Evolutionary conservation across 2,113 vertebrate species (phyloP).

Genomic region (Chionodraco myersi): DNA sequence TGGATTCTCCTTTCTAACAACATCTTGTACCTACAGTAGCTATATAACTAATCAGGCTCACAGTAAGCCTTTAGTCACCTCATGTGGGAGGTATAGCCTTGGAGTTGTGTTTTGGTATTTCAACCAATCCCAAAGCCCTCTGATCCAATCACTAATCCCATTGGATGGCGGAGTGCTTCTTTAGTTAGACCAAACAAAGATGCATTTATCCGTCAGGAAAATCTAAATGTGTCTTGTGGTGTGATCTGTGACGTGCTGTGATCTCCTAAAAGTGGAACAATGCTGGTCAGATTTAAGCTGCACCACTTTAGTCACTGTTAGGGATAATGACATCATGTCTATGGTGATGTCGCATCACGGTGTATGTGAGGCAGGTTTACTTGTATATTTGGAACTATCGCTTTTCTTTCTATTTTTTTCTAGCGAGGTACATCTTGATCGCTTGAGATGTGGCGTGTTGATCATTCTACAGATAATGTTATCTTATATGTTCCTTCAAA

Average conservation of each 20-base stretch:
- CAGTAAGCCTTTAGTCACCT: slow-evolving; percentile 77
- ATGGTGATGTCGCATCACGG: background rate
- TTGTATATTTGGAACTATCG: background rate
- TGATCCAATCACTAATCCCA: slow-evolving; percentile 18
- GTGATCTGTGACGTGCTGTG: slow-evolving; percentile 55
- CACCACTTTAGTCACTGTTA: slow-evolving; percentile 8
- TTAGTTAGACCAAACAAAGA: slow-evolving; percentile 23
- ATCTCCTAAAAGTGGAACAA: slow-evolving; percentile 22
- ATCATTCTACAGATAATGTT: background rate
- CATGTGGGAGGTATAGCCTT: slow-evolving; percentile 67
- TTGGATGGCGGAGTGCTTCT: slow-evolving; percentile 43
- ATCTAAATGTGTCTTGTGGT: slow-evolving; percentile 48
- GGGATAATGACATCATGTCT: slow-evolving; percentile 11
- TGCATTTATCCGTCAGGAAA: slow-evolving; percentile 18
- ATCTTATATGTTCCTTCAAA: no score
- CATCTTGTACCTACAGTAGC: slow-evolving; percentile 67
- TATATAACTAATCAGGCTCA: slow-evolving; percentile 85
- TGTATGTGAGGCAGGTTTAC: background rate
- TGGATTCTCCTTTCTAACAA: slow-evolving; percentile 55
- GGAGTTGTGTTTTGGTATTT: slow-evolving; percentile 39
- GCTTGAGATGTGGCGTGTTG: background rate
- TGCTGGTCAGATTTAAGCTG: slow-evolving; percentile 5
- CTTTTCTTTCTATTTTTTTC: background rate
- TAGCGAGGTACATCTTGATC: background rate
- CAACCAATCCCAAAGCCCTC: slow-evolving; percentile 59